Evolutionary conservation across 1,140 invertebrate species (phyloP).

Genomic region (Diachasmimorpha longicaudata): DNA sequence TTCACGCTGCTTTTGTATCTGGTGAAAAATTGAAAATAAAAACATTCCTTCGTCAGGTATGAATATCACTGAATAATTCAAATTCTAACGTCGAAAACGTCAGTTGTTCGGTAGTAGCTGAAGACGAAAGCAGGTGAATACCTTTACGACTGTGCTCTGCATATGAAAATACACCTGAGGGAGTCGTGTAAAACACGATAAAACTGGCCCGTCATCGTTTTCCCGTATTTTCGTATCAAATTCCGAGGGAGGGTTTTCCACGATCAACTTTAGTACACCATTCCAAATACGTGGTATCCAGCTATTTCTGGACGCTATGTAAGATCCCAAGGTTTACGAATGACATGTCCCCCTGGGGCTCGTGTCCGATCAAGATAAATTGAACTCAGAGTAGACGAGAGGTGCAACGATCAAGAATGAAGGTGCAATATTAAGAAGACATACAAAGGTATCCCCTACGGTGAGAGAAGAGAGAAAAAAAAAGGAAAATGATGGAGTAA

Average conservation of each 20-base stretch:
- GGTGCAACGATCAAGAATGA: not conserved
- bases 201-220: conserved; percentile 1
- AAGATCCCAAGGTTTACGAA: not conserved
- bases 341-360: not conserved
- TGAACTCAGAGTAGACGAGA: not conserved
- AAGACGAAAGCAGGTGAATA: conserved; percentile 3
- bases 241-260: not conserved
- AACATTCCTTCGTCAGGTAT: conserved; percentile 15
- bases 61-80: conserved; percentile 25
- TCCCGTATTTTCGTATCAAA: conserved; percentile 15
- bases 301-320: not conserved
- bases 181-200: conserved; percentile 14
- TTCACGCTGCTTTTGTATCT: not conserved
- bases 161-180: conserved; percentile 22
- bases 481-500: not conserved
- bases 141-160: conserved; percentile 17
- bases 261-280: not conserved
- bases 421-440: not conserved
- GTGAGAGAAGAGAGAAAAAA: not conserved
- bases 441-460: not conserved
- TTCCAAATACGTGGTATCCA: not conserved
- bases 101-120: not conserved
- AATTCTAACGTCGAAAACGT: conserved; percentile 1
- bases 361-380: conserved; percentile 4
- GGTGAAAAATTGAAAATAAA: conserved; percentile 3